These are phyloP conservation scores for Battus philenor DNA, from an alignment of 1,140 invertebrate genomes.

Conservation along the genomic window DNA sequence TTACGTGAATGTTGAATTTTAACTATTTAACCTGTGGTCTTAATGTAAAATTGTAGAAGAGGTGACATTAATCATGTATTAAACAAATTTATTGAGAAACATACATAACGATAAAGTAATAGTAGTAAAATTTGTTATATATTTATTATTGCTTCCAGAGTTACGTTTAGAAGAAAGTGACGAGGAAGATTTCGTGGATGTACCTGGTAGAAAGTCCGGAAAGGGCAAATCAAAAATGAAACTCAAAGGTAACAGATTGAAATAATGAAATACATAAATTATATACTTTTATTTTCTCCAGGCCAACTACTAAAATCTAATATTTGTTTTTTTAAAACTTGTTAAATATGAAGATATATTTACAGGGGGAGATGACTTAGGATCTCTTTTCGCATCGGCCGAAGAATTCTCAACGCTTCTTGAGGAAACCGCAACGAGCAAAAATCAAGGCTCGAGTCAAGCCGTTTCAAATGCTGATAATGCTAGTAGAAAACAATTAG, in stretches of 20 bases:
- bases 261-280: no score
- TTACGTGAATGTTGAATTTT: no score
- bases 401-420: slow-evolving; percentile 85
- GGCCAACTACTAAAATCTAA: no score
- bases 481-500: slow-evolving; percentile 79
- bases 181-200: slow-evolving; percentile 48
- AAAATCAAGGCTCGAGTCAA: slow-evolving; percentile 79
- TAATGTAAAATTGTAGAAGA: no score
- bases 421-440: slow-evolving; percentile 80
- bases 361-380: slow-evolving; percentile 65
- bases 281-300: no score
- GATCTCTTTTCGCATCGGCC: slow-evolving; percentile 81
- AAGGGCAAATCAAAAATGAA: slow-evolving; percentile 45
- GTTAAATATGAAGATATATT: no score
- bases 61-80: no score
- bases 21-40: no score
- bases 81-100: no score
- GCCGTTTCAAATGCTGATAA: slow-evolving; percentile 81
- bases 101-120: no score
- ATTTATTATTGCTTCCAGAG: slow-evolving; percentile 43
- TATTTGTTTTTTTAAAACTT: no score
- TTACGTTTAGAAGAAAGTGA: slow-evolving; percentile 53
- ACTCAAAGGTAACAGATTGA: slow-evolving; percentile 44
- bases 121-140: background rate
- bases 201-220: slow-evolving; percentile 46